Base-by-base conservation (phyloP, 2,888 invertebrate genomes). In the Caenorhabditis doughertyi region DNA sequence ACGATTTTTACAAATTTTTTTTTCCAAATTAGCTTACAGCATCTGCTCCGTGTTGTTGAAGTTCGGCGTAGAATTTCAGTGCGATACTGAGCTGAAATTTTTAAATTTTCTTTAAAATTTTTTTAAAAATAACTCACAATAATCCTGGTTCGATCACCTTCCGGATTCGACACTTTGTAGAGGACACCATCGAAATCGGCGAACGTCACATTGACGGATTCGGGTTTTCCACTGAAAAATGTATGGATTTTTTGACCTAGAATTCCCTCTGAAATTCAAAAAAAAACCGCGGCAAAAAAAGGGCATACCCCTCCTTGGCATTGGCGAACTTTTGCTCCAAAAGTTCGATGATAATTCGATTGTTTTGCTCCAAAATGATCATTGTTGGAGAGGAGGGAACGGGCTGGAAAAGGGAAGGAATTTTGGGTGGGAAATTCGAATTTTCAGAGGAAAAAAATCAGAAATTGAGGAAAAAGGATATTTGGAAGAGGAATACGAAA, bases 101-200 rank as follows among this genome's bases (percentile, higher is more conserved):
- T 5, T 3, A 58, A n/a, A 55, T 21, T 9, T 16, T 11, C 16
- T 8, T n/a, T n/a, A n/a, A 13, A 42, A 42, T 7, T 58, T 55
- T 0, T 27, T 9, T 25, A 39, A 51, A 51, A 60, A 39, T 53
- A 55, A 93, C 95, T 94, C 94, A 98, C 97, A 94, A 96, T 95
- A 94, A 99, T 95, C 95, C 97, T 98, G 92, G 96, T 95, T 94
- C 97, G 97, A 93, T 98, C 97, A 92, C 95, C 95, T 93, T 96
- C 96, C 91, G 96, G 94, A 94, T 98, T 99, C 85, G 98, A 97
- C 94, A 99, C 95, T 93, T 97, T 98, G 94, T 97, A 99, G 89
- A 98, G 94, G 85, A 97, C 98, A 90, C 99, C 98, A 94, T 99
- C 99, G 94, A 99, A 99, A 94, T 99, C 99, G 90, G 97, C 89